phyloP scores from a whole-genome alignment of 2,888 invertebrate species.

The Entomobrya proxima region DNA sequence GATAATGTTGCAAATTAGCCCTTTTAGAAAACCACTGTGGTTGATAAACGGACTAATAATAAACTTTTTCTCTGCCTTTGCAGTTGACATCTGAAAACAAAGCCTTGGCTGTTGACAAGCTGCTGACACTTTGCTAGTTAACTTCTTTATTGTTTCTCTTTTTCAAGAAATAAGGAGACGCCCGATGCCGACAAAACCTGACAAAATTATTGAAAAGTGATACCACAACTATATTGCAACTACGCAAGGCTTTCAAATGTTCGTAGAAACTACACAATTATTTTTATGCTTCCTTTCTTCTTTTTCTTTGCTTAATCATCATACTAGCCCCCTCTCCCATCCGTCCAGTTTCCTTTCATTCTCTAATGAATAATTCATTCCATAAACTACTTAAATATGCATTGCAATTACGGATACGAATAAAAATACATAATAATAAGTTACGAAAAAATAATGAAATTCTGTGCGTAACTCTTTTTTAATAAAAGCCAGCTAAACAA shows the following conservation, averaged over 20 bases:
- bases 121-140: neutral
- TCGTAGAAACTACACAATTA: neutral
- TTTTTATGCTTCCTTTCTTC: conserved; percentile 6
- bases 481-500: too few species aligned
- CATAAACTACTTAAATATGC: neutral
- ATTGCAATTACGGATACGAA: too few species aligned
- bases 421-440: neutral
- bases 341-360: conserved; percentile 6
- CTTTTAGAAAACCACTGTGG: too few species aligned
- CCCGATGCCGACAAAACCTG: neutral
- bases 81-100: conserved; percentile 1
- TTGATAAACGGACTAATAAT: neutral
- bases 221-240: too few species aligned
- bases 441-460: too few species aligned
- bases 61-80: neutral
- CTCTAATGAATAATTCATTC: conserved; percentile 21
- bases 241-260: neutral
- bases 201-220: conserved; percentile 2
- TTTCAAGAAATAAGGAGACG: neutral
- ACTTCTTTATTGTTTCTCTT: neutral
- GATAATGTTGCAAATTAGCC: too few species aligned
- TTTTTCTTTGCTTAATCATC: neutral
- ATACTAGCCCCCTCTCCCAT: too few species aligned
- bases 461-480: too few species aligned
- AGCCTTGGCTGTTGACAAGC: neutral